Percentiles rank a stretch among this genome's conserved stretches.
These are phyloP conservation scores for Ditylenchus dipsaci DNA, from an alignment of 1,140 invertebrate species.

Conservation along the genomic window DNA sequence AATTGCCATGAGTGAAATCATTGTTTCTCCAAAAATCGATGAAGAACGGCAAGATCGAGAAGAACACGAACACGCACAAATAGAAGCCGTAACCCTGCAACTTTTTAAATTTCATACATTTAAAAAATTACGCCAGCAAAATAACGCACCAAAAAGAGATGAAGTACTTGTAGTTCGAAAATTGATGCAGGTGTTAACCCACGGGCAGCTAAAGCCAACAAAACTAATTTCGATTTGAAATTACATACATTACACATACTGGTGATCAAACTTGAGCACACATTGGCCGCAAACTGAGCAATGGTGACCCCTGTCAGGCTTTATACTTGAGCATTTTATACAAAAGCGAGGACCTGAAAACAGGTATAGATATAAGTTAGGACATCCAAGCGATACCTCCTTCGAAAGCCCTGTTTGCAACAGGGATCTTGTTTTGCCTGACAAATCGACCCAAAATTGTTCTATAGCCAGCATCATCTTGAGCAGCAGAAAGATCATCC, in stretches of 20 bases:
- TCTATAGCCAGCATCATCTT: constrained; percentile 19
- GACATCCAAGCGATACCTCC: constrained; percentile 7
- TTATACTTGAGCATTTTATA: constrained; percentile 44
- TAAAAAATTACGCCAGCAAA: neutral
- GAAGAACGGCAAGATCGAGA: constrained; percentile 42
- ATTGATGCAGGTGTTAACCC: constrained; percentile 55
- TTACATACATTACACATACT: neutral
- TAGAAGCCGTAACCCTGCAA: constrained; percentile 40
- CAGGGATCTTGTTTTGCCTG: constrained; percentile 23
- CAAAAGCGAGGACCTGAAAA: constrained; percentile 38
- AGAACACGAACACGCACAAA: constrained; percentile 39
- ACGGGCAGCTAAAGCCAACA: constrained; percentile 45
- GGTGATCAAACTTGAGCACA: constrained; percentile 25
- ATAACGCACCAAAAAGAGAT: constrained; percentile 43
- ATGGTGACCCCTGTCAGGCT: constrained; percentile 56
- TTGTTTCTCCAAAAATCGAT: constrained; percentile 24
- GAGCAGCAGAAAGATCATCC: constrained; percentile 16
- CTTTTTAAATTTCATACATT: neutral
- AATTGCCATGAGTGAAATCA: constrained; percentile 6
- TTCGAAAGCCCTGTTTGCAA: constrained; percentile 21
- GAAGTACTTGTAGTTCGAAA: constrained; percentile 54
- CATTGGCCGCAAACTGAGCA: constrained; percentile 51
- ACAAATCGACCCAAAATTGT: constrained; percentile 23
- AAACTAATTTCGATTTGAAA: neutral
- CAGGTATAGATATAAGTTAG: neutral